Conservation (phyloP, 2,113 vertebrate genomes). For the Alces alces region DNA sequence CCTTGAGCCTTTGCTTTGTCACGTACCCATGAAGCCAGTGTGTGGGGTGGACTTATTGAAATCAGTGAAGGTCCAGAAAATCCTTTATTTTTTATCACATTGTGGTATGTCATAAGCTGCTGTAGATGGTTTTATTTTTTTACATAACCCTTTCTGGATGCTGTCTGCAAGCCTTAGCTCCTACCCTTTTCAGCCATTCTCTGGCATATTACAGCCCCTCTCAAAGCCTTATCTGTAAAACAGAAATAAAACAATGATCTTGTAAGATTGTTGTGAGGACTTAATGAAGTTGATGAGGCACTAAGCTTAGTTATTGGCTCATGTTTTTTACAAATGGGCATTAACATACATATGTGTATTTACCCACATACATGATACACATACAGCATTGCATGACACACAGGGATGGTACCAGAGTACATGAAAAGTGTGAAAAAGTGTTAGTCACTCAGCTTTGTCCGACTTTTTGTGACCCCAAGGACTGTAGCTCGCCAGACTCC, state of each 20-base stretch:
- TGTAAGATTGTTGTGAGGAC: background rate
- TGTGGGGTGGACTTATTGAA: background rate
- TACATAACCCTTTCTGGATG: background rate
- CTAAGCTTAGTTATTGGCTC: background rate
- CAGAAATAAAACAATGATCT: background rate
- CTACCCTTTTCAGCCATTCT: background rate
- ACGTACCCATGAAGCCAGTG: accelerated
- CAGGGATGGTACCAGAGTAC: background rate
- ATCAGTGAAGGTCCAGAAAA: background rate
- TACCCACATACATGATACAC: background rate
- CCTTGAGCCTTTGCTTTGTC: too few species aligned
- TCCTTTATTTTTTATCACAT: background rate
- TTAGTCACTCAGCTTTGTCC: background rate
- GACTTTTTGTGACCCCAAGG: background rate
- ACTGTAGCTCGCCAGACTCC: background rate
- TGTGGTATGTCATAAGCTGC: background rate
- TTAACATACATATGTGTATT: background rate
- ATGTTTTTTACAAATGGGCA: background rate
- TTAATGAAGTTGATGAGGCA: background rate
- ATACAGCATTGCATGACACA: background rate
- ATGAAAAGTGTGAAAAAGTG: background rate
- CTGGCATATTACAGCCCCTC: background rate
- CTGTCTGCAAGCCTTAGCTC: background rate
- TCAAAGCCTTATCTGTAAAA: background rate
- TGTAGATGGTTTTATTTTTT: background rate